Base-by-base conservation (phyloP, 1,140 invertebrate species). In the Macrostomum lignano region DNA sequence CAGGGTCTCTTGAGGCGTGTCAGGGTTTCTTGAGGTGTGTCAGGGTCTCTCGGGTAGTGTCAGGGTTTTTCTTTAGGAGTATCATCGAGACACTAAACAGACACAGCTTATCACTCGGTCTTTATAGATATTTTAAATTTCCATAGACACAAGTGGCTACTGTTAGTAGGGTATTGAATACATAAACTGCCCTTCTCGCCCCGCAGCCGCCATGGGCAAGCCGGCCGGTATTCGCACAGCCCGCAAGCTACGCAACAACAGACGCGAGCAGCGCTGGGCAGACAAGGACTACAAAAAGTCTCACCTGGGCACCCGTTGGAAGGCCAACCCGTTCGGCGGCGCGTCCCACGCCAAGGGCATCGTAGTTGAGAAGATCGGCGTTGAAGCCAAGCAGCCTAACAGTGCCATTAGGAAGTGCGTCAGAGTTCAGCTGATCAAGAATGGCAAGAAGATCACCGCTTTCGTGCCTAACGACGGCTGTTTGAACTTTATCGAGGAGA, bases 371-470 rank as follows among this genome's bases (percentile, higher is more conserved):
- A 98, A 98, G 75, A 17, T 25, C 59, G 91, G 91, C 51, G 88
- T 98, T 51, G 91, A 96, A 70, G 91, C 91, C 41, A 98, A 98
- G 60, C 91, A 98, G 65, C 91, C 91, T 17, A 98, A 98, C 60
- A 96, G 86, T 61, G 88, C 88, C 51, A 96, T 98, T 54, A 67
- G 88, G 44, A 98, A 98, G 60, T 98, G 88, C 58, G 91, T 98
- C n/a, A 67, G 91, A 56, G 91, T 98, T 17, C 91, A 98, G 56
- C 62, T 98, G 19, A 96, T 98, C 52, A 98, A 96, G 60, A 98
- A 98, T 58, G 86, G 86, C 40, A 98, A 96, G 60, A 96, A 98
- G 60, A 93, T 98, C 51, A 98, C 88, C 28, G 91, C 91, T 1
- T 98, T 98, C 63, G 91, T 98, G 35, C 91, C 91, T 31, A 70